phyloP scores from a whole-genome alignment of 2,113 vertebrate genomes.

The Cavia porcellus region DNA sequence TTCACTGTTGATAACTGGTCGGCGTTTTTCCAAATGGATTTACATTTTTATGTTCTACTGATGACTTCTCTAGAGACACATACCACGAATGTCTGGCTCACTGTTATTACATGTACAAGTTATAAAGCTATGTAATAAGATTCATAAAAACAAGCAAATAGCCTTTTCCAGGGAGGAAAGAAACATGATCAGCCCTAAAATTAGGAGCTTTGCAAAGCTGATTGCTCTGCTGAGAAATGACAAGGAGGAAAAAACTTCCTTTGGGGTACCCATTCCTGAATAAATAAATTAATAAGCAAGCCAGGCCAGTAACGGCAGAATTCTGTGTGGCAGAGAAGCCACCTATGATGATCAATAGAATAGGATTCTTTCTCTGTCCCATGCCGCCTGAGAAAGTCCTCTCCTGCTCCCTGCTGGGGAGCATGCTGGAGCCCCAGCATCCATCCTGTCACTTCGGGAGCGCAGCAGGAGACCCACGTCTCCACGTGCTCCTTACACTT shows the following conservation, averaged over 20 bases:
- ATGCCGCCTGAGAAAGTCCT: neutral
- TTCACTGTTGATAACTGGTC: conserved; percentile 74
- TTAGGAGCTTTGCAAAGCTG: conserved; percentile 48
- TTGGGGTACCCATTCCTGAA: neutral
- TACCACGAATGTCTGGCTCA: conserved; percentile 64
- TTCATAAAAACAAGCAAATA: conserved; percentile 79
- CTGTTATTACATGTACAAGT: conserved; percentile 79
- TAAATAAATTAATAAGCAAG: neutral
- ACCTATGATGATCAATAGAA: neutral
- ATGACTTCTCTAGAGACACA: conserved; percentile 77
- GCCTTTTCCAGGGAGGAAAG: conserved; percentile 68
- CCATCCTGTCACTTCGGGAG: neutral
- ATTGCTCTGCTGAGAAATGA: conserved; percentile 24
- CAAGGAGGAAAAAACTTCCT: neutral
- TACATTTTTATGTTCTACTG: conserved; percentile 78
- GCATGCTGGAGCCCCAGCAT: neutral
- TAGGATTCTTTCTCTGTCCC: neutral
- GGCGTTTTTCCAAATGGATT: conserved; percentile 79
- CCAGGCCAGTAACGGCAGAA: neutral
- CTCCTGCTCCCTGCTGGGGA: neutral
- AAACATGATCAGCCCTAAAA: conserved; percentile 65
- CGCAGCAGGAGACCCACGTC: neutral
- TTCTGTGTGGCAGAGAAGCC: neutral
- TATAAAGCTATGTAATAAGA: conserved; percentile 81
- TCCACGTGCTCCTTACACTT: neutral